Evolutionary conservation across 2,888 invertebrate genomes (phyloP).

Genomic region (Protodeltote pygarga): DNA sequence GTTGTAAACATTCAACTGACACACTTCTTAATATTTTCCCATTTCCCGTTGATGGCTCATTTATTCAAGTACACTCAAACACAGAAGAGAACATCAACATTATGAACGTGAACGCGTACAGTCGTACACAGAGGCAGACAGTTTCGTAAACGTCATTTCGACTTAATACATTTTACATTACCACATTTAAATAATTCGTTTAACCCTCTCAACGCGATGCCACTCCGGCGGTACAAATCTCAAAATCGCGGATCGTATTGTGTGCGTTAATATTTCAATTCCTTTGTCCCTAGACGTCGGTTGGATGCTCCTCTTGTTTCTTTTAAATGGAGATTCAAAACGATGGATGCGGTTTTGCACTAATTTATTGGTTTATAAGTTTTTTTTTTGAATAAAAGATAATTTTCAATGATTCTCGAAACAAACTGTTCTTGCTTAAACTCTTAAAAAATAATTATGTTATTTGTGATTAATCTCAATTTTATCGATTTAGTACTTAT

Average conservation of each 20-base stretch:
- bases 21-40: too few relatives aligned
- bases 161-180: slow-evolving; percentile 49
- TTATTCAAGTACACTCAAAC: too few relatives aligned
- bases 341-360: slow-evolving; percentile 62
- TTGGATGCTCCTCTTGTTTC: slow-evolving; percentile 74
- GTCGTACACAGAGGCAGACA: slow-evolving; percentile 13
- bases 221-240: slow-evolving; percentile 58
- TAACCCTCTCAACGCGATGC: slow-evolving; percentile 55
- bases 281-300: slow-evolving; percentile 58
- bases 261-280: slow-evolving; percentile 75
- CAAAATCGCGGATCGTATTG: slow-evolving; percentile 61
- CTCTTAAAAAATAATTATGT: too few relatives aligned
- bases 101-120: slow-evolving; percentile 18
- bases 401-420: too few relatives aligned
- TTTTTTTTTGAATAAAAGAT: too few relatives aligned
- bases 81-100: too few relatives aligned
- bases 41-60: too few relatives aligned
- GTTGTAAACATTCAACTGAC: too few relatives aligned
- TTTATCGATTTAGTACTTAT: too few relatives aligned
- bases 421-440: not conserved
- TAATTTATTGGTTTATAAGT: too few relatives aligned
- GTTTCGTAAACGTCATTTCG: slow-evolving; percentile 39
- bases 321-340: slow-evolving; percentile 45
- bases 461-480: too few relatives aligned
- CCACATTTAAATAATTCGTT: slow-evolving; percentile 57